These are phyloP conservation scores for Oncorhynchus nerka DNA, from an alignment of 2,113 vertebrate genomes.

Conservation along the genomic window DNA sequence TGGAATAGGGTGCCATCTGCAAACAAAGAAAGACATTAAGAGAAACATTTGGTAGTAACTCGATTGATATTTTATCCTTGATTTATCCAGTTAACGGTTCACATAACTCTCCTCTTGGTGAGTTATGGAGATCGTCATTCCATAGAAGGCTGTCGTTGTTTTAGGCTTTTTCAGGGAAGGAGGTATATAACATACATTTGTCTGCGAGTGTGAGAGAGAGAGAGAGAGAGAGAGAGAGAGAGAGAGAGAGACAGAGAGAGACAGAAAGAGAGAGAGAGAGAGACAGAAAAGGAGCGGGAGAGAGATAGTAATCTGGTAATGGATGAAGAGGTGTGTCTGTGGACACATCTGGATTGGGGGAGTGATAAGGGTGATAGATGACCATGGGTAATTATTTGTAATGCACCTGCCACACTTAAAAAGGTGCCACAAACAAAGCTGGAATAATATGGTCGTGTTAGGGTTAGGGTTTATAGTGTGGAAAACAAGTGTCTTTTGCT, in stretches of 20 bases:
- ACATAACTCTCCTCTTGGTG: conserved; percentile 42
- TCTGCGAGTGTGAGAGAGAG: not conserved
- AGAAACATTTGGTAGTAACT: conserved; percentile 66
- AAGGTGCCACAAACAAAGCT: conserved; percentile 53
- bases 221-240: too few relatives aligned
- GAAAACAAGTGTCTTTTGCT: conserved; percentile 36
- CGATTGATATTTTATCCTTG: conserved; percentile 69
- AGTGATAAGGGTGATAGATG: not conserved
- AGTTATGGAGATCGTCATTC: conserved; percentile 40
- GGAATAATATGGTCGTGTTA: conserved; percentile 11
- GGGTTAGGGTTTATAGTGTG: not conserved
- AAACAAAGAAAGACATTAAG: conserved; percentile 66
- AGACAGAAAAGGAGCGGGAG: too few relatives aligned
- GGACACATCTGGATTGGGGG: not conserved
- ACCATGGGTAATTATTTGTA: conserved; percentile 71
- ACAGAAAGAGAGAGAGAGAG: too few relatives aligned
- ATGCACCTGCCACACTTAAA: conserved; percentile 72
- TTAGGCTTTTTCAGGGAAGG: not conserved
- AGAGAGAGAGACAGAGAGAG: too few relatives aligned
- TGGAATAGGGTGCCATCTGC: conserved; percentile 42
- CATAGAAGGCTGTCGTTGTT: conserved; percentile 9
- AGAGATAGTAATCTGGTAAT: too few relatives aligned
- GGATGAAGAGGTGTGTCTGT: not conserved
- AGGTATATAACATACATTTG: not conserved
- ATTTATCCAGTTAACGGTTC: conserved; percentile 60